Evolutionary conservation across 2,113 vertebrate species (phyloP), one percentile per base, ranked within the genome.

Genomic region (Hippocampus abdominalis): DNA sequence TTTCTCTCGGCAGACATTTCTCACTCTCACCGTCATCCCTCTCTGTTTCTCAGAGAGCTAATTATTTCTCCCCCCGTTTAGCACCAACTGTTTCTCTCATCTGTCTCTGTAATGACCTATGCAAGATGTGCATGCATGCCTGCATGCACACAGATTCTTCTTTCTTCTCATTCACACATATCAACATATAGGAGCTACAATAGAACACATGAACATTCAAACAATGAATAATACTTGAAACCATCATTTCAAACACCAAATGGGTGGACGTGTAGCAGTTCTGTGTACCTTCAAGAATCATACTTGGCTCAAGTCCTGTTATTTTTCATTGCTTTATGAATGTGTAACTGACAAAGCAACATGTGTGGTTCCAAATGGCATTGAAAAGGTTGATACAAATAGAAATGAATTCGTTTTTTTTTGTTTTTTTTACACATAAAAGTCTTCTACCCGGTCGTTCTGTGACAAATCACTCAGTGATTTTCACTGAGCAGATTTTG

Each of bases 81-180:
- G 75, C 84, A 79, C 86, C 90, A 90, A 91, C 85, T 89, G 89
- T 88, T 89, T 89, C 89, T 86, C 78, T 87, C 86, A 88, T 90
- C 85, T 90, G 84, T 89, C 88, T 88, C 84, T 67, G 70, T 85
- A 84, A 87, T 86, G 84, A 88, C 89, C 87, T 88, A 76, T 83
- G 81, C 86, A 84, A 86, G 82, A 86, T 80, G 82, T 74, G 73
- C 79, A 79, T 73, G 77, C 68, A 65, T 21, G 56, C 36, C 62
- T 66, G 68, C 70, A 65, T 67, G 63, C 76, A 73, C 62, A 62
- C 75, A 71, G 64, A 23, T 13, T 62, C 64, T 69, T 18, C 73
- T 80, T 71, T 66, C 57, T 44, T 46, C 39, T 62, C 73, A 27
- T 69, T 51, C 65, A 82, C 66, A 80, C 61, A 67, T 64, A 46